Percentiles rank a stretch among this genome's conserved stretches.
These are phyloP conservation scores for Geotrypetes seraphini DNA, from an alignment of 2,797 vertebrate species.

Conservation along the genomic window DNA sequence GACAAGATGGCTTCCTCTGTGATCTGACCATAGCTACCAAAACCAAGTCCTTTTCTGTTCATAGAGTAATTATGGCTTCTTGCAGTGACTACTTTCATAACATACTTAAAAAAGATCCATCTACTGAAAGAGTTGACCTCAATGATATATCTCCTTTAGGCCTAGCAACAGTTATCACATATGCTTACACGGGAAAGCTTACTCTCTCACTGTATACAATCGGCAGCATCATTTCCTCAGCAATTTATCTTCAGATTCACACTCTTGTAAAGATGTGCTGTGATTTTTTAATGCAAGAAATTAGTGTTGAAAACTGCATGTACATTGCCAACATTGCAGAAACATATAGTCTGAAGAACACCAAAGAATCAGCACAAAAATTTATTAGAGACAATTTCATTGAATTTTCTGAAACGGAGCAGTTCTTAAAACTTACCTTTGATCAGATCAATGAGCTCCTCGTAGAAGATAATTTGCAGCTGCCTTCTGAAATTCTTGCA, in stretches of 20 bases:
- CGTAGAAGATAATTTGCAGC: constrained; percentile 83
- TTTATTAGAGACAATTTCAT: constrained; percentile 97
- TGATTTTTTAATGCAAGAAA: constrained; percentile 90
- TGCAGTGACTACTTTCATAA: constrained; percentile 88
- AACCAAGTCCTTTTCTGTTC: constrained; percentile 90
- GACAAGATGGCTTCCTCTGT: constrained; percentile 88
- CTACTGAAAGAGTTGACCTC: constrained; percentile 82
- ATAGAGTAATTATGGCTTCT: constrained; percentile 93
- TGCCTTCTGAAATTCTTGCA: constrained; percentile 92
- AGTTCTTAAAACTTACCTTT: constrained; percentile 95
- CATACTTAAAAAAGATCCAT: constrained; percentile 83
- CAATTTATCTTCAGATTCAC: constrained; percentile 79
- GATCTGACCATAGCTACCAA: constrained; percentile 89
- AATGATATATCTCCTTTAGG: constrained; percentile 84
- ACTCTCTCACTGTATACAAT: constrained; percentile 92
- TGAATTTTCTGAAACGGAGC: constrained; percentile 95
- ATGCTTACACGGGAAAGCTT: constrained; percentile 92
- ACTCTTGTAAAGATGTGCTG: constrained; percentile 96
- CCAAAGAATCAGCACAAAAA: constrained; percentile 82
- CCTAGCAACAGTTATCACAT: constrained; percentile 86
- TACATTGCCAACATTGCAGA: constrained; percentile 91
- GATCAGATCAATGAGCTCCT: constrained; percentile 97
- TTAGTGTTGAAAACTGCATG: constrained; percentile 96
- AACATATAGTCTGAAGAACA: constrained; percentile 83
- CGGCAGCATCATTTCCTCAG: constrained; percentile 91